Percentiles rank a stretch among this genome's conserved stretches.
These are phyloP conservation scores for Tribolium freemani DNA, from an alignment of 2,888 invertebrate species.

Conservation along the genomic window DNA sequence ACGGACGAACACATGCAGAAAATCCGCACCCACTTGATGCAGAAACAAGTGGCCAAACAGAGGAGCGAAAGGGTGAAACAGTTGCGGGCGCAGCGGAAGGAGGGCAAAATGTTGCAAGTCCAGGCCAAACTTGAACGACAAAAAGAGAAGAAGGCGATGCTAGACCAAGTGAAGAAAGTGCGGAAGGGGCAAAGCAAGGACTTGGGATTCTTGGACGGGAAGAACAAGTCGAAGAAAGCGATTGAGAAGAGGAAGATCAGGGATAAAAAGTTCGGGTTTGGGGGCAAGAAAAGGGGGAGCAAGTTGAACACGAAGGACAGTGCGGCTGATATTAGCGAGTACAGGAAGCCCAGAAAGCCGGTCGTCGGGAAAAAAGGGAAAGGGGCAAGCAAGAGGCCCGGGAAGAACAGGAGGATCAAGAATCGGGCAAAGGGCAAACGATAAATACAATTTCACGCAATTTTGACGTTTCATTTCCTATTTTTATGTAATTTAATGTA, in stretches of 20 bases:
- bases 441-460: constrained; percentile 5
- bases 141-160: constrained; percentile 91
- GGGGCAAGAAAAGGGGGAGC: constrained; percentile 92
- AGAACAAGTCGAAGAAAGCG: constrained; percentile 59
- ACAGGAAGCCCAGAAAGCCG: constrained; percentile 61
- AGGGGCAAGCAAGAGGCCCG: constrained; percentile 61
- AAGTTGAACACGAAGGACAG: constrained; percentile 91
- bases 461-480: background rate
- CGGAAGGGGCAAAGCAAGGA: constrained; percentile 84
- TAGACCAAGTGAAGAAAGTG: constrained; percentile 94
- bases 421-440: constrained; percentile 63
- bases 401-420: constrained; percentile 68
- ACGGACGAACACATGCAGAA: constrained; percentile 98
- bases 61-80: constrained; percentile 92
- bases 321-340: constrained; percentile 76
- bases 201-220: constrained; percentile 84
- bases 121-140: constrained; percentile 88
- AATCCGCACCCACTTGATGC: constrained; percentile 84
- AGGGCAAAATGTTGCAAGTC: constrained; percentile 88
- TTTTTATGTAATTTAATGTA: background rate
- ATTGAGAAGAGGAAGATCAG: constrained; percentile 76
- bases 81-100: constrained; percentile 90
- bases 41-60: constrained; percentile 88
- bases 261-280: constrained; percentile 93
- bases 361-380: constrained; percentile 51